A percentile compares a stretch with the other conserved stretches of the same genome.
Evolutionary conservation across 2,888 invertebrate species (phyloP).

Genomic region (Acrocera orbiculus): DNA sequence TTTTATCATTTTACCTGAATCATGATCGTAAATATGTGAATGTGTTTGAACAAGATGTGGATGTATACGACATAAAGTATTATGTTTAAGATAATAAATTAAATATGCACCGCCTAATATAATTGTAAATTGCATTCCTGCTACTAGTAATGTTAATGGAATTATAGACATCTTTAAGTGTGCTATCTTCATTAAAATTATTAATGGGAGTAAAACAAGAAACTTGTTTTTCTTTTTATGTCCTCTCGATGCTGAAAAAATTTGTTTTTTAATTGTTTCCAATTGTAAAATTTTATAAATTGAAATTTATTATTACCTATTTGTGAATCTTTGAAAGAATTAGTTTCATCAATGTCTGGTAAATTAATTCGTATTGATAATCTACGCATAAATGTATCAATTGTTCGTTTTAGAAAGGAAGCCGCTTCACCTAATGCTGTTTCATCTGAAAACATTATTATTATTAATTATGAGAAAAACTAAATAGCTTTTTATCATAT

Average conservation of each 20-base stretch:
- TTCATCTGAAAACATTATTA: no score
- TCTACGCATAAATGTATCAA: no score
- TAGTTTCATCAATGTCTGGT: no score
- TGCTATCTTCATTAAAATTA: conserved; percentile 27
- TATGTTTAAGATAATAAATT: conserved; percentile 26
- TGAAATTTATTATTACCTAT: no score
- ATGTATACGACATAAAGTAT: conserved; percentile 28
- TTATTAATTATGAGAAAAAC: no score
- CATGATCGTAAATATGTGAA: conserved; percentile 26
- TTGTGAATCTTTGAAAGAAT: no score
- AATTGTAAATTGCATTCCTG: conserved; percentile 23
- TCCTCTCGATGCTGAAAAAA: conserved; percentile 19
- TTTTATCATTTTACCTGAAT: conserved; percentile 16
- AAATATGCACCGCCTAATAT: conserved; percentile 25
- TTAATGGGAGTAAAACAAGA: conserved; percentile 24
- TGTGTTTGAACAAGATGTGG: conserved; percentile 27
- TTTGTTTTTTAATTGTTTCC: no score
- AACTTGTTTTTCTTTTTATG: conserved; percentile 21
- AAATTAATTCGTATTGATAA: no score
- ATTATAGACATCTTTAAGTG: conserved; percentile 26
- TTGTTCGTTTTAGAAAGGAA: no score
- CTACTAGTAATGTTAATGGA: conserved; percentile 20
- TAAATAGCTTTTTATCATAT: no score
- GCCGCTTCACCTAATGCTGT: no score
- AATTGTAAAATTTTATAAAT: no score